Conservation (phyloP, 2,888 invertebrate species). For the Cartodere bifasciata region DNA sequence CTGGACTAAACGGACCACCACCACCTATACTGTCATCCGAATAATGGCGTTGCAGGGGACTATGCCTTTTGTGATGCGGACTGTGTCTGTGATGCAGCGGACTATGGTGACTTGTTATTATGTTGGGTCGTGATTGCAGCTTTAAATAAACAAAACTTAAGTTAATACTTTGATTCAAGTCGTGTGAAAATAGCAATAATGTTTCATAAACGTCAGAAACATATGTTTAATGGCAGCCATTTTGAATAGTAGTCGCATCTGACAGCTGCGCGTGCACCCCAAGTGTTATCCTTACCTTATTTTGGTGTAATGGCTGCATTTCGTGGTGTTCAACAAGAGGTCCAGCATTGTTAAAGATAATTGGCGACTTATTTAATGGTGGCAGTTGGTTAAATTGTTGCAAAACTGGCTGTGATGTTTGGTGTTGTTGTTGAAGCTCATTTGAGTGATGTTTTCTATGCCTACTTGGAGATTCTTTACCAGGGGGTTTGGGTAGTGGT, state of each 20-base stretch:
- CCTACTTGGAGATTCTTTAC: conserved; percentile 33
- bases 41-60: conserved; percentile 48
- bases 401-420: conserved; percentile 17
- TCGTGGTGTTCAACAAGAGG: too few relatives aligned
- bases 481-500: conserved; percentile 45
- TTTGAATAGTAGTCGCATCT: too few relatives aligned
- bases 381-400: conserved; percentile 25
- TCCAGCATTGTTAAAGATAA: too few relatives aligned
- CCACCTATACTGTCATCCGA: conserved; percentile 53
- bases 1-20: conserved; percentile 32
- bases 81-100: conserved; percentile 27
- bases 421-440: conserved; percentile 17
- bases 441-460: conserved; percentile 26
- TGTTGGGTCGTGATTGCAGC: conserved; percentile 28
- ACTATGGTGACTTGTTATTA: conserved; percentile 24
- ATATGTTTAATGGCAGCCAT: too few relatives aligned
- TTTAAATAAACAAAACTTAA: too few relatives aligned
- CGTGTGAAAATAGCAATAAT: too few relatives aligned
- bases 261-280: too few relatives aligned
- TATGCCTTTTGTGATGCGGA: conserved; percentile 30
- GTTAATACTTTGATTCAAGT: too few relatives aligned
- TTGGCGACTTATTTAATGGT: conserved; percentile 16
- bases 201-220: too few relatives aligned
- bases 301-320: too few relatives aligned
- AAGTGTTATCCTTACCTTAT: too few relatives aligned